These are phyloP conservation scores for Dallia pectoralis DNA, from an alignment of 2,797 vertebrate species.

Conservation along the genomic window DNA sequence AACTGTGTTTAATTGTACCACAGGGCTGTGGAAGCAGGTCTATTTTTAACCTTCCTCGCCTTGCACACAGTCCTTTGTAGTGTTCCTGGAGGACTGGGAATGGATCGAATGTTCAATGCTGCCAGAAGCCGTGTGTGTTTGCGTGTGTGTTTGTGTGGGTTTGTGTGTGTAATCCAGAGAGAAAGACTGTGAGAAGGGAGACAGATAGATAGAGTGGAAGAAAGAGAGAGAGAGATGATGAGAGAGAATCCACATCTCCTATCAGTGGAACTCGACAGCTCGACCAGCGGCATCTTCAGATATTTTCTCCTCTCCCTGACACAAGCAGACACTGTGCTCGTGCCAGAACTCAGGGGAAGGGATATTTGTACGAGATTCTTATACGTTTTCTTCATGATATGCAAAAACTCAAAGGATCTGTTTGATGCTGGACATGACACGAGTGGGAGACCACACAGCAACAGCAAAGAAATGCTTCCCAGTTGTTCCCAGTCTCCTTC, in stretches of 20 bases:
- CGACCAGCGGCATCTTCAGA: conserved; percentile 48
- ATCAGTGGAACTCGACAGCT: conserved; percentile 51
- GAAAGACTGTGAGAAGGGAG: neutral
- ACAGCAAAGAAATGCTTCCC: conserved; percentile 57
- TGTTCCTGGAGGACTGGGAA: conserved; percentile 51
- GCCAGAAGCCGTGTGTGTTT: conserved; percentile 48
- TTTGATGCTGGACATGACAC: conserved; percentile 50
- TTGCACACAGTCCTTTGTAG: conserved; percentile 56
- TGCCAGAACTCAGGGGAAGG: conserved; percentile 28
- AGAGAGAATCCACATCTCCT: neutral
- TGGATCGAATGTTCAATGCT: conserved; percentile 47
- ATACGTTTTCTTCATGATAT: conserved; percentile 48
- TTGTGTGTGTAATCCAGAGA: neutral
- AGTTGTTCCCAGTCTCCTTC: conserved; percentile 33
- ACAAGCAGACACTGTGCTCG: conserved; percentile 40
- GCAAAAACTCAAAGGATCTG: conserved; percentile 34
- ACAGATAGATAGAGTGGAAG: neutral
- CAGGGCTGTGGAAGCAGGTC: conserved; percentile 25
- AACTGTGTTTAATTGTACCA: conserved; percentile 55
- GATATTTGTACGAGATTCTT: conserved; percentile 29
- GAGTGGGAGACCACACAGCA: conserved; percentile 42
- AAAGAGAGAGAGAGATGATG: neutral
- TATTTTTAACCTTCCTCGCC: conserved; percentile 49
- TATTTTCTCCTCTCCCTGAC: conserved; percentile 23
- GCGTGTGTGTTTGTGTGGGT: conserved; percentile 14